Evolutionary conservation across 2,113 vertebrate species (phyloP).

Genomic region (Rhinolophus ferrumequinum): DNA sequence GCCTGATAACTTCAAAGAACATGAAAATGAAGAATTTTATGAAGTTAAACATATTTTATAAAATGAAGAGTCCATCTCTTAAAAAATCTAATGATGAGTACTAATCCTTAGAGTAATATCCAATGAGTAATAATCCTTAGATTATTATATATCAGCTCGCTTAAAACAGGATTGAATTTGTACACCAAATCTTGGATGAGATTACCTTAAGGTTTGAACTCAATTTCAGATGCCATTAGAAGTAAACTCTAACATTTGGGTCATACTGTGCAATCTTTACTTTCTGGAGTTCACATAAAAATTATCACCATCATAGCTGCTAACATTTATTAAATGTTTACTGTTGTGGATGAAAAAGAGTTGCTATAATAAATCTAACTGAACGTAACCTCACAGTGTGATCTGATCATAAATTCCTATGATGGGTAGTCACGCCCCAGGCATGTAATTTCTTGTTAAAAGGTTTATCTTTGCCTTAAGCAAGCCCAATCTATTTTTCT

Average conservation of each 20-base stretch:
- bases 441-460: background rate
- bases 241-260: background rate
- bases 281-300: background rate
- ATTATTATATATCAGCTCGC: background rate
- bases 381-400: background rate
- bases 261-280: background rate
- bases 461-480: background rate
- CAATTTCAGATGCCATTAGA: background rate
- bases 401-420: background rate
- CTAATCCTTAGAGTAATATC: too few relatives aligned
- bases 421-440: background rate
- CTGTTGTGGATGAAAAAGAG: background rate
- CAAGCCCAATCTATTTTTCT: background rate
- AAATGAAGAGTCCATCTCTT: slow-evolving; percentile 11
- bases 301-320: background rate
- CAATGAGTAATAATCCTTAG: slow-evolving; percentile 27
- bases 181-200: background rate
- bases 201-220: background rate
- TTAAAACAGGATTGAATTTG: slow-evolving; percentile 2
- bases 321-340: background rate
- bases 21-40: slow-evolving; percentile 17
- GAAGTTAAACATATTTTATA: slow-evolving; percentile 37
- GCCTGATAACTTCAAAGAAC: background rate
- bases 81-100: slow-evolving; percentile 51
- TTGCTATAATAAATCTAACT: background rate